Conservation (phyloP, 2,113 vertebrate genomes). For the Burhinus oedicnemus region DNA sequence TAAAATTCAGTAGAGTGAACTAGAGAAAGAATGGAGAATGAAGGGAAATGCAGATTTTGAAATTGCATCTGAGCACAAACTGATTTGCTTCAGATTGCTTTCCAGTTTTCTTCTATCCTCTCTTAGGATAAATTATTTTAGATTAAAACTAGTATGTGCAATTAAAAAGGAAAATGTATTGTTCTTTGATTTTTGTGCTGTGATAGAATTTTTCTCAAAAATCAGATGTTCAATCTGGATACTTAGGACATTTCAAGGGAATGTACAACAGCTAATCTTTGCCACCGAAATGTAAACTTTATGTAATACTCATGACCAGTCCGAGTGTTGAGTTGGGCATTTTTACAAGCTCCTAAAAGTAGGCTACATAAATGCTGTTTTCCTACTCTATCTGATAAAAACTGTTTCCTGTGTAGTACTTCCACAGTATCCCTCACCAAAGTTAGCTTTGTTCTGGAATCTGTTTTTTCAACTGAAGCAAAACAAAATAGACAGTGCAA, state of each 20-base stretch:
- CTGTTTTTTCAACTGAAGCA: conserved; percentile 10
- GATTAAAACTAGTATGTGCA: background rate
- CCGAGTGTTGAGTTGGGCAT: background rate
- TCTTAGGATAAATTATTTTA: background rate
- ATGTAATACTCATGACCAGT: background rate
- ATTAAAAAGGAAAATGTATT: background rate
- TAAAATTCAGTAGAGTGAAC: background rate
- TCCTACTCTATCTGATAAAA: background rate
- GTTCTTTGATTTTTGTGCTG: background rate
- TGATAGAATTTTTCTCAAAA: background rate
- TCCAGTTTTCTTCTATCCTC: background rate
- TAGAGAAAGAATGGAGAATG: background rate
- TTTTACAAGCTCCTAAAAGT: background rate
- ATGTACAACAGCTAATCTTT: background rate
- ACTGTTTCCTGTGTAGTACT: background rate
- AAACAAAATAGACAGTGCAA: background rate
- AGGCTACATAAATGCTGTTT: background rate
- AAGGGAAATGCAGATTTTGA: background rate
- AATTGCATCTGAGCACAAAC: background rate
- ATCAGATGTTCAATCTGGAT: background rate
- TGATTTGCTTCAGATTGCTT: background rate
- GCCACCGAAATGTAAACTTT: background rate
- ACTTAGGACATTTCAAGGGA: background rate
- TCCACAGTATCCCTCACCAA: background rate
- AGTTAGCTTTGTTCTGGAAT: background rate